Percentiles rank a stretch among this genome's conserved stretches.
These are phyloP conservation scores for Axinella damicornis DNA, from an alignment of 37 sponge, comb jelly and placozoan genomes.

Conservation along the genomic window DNA sequence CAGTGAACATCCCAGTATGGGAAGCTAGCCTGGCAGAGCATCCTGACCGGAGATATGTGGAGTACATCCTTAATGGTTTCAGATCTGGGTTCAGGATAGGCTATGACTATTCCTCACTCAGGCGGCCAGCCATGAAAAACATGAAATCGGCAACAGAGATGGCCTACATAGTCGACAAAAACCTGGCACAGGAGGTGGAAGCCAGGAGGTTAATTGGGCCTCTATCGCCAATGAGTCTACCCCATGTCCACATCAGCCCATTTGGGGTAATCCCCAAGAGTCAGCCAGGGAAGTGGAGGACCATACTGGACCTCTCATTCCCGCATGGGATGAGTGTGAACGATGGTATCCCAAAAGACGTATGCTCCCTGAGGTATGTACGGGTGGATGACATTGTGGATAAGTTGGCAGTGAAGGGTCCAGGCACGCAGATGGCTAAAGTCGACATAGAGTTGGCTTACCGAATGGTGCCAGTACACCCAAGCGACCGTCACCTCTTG, in stretches of 20 bases:
- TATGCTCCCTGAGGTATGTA: slow-evolving; percentile 16
- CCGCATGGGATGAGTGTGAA: slow-evolving; percentile 4
- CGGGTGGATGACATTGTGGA: background rate
- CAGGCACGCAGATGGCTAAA: slow-evolving; percentile 16
- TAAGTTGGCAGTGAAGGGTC: background rate
- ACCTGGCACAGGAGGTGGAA: background rate
- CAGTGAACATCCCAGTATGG: background rate
- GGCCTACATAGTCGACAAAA: background rate
- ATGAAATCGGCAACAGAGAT: slow-evolving; percentile 2
- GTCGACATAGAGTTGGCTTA: slow-evolving; percentile 40
- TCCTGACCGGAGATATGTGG: background rate
- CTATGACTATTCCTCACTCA: background rate
- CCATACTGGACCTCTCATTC: background rate
- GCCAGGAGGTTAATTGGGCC: slow-evolving; percentile 10
- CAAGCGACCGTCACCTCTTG: slow-evolving; percentile 15
- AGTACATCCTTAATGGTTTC: background rate
- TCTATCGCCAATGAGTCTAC: background rate
- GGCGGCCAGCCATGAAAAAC: background rate
- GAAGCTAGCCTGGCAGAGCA: background rate
- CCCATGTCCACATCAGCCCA: slow-evolving; percentile 1
- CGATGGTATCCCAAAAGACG: slow-evolving; percentile 16
- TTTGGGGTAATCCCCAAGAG: slow-evolving; percentile 14
- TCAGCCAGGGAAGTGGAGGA: slow-evolving; percentile 4
- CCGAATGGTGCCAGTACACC: slow-evolving; percentile 43
- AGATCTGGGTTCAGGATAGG: background rate